phyloP scores from a whole-genome alignment of 2,888 invertebrate species.

The Prosopocoilus inquinatus region DNA sequence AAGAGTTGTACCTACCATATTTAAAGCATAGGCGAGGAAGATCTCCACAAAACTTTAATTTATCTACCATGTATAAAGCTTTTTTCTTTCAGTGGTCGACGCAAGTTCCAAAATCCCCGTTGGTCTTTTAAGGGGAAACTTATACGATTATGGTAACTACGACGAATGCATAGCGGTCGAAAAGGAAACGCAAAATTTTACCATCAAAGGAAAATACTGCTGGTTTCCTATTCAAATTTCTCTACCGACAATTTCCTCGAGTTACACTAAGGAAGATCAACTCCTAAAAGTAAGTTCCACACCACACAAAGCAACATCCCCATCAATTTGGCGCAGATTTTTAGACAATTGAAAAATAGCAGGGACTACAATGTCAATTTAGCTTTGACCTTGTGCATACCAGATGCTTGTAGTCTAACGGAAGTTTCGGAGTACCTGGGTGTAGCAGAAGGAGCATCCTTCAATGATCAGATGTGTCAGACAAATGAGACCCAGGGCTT shows the following conservation, averaged over 20 bases:
- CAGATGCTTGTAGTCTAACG: conserved; percentile 13
- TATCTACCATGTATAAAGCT: not conserved
- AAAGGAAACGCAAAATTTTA: not conserved
- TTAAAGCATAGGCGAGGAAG: too few relatives aligned
- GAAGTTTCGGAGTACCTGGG: conserved; percentile 9
- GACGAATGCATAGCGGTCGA: conserved; percentile 24
- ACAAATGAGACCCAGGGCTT: not conserved
- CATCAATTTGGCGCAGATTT: too few relatives aligned
- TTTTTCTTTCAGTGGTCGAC: conserved; percentile 23
- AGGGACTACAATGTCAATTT: not conserved
- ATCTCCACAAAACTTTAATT: too few relatives aligned
- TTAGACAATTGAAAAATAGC: too few relatives aligned
- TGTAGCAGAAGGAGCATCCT: not conserved
- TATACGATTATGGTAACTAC: conserved; percentile 24
- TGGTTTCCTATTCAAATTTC: too few relatives aligned
- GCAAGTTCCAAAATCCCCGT: conserved; percentile 24
- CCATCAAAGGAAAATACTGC: conserved; percentile 16
- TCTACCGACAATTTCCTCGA: too few relatives aligned
- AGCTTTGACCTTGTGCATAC: conserved; percentile 14
- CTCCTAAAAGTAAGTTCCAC: too few relatives aligned
- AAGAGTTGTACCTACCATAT: too few relatives aligned
- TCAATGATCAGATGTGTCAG: not conserved
- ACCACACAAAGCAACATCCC: too few relatives aligned
- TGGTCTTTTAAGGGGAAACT: conserved; percentile 24
- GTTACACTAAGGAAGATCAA: too few relatives aligned